Conservation (phyloP, 2,113 vertebrate species). For the Heptranchias perlo region DNA sequence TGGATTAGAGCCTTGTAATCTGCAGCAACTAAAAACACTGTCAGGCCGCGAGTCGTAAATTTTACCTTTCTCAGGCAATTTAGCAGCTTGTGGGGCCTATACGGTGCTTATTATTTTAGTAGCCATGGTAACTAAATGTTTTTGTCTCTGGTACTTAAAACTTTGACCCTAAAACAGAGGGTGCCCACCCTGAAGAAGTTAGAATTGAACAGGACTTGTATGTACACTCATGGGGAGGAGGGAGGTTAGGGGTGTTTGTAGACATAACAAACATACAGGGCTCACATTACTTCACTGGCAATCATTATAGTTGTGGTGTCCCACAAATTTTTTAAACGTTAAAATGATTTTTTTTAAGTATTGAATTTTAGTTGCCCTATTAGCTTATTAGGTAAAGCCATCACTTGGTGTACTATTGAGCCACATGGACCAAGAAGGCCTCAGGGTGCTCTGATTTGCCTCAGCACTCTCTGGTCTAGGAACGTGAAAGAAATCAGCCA, state of each 20-base stretch:
- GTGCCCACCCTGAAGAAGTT: background rate
- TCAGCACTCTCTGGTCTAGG: background rate
- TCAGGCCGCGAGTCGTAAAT: background rate
- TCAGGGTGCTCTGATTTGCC: background rate
- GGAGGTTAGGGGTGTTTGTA: background rate
- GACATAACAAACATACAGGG: too few relatives aligned
- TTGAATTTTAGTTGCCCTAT: background rate
- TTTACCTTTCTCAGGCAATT: slow-evolving; percentile 7
- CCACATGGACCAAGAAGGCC: background rate
- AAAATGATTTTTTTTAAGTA: background rate
- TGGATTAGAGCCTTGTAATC: background rate
- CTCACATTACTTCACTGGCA: background rate
- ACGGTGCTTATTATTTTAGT: slow-evolving; percentile 15
- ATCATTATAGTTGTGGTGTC: background rate
- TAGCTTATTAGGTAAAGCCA: background rate
- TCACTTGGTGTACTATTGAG: background rate
- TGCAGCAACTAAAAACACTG: background rate
- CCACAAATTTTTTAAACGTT: background rate
- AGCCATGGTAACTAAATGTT: slow-evolving; percentile 17
- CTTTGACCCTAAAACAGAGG: slow-evolving; percentile 10
- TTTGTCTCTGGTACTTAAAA: slow-evolving; percentile 13
- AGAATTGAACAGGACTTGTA: background rate
- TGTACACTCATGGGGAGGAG: background rate
- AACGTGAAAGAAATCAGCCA: background rate
- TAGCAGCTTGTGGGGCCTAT: background rate